Evolutionary conservation across 2,888 invertebrate genomes (phyloP).

Genomic region (Melipona beecheii): DNA sequence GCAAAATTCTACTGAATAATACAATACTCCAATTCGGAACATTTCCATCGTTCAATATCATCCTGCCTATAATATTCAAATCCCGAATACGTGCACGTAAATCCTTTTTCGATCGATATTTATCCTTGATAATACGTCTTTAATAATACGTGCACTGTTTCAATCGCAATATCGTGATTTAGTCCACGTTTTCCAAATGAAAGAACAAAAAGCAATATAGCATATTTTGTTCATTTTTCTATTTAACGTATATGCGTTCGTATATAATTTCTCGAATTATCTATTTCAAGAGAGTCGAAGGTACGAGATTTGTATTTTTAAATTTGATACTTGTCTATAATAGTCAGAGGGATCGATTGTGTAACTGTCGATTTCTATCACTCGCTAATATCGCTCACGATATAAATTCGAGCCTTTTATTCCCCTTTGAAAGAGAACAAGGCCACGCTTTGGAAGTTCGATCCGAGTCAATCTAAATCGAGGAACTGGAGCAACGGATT

Average conservation of each 20-base stretch:
- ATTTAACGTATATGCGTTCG: too few relatives aligned
- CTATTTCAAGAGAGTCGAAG: too few relatives aligned
- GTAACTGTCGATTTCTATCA: not conserved
- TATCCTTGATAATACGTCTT: not conserved
- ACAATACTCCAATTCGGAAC: not conserved
- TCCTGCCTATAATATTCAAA: not conserved
- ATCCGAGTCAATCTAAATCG: constrained; percentile 15
- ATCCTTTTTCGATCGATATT: not conserved
- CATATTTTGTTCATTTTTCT: too few relatives aligned
- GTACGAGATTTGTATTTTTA: too few relatives aligned
- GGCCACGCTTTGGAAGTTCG: not conserved
- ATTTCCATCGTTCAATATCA: not conserved
- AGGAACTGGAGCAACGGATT: constrained; percentile 8
- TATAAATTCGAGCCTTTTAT: not conserved
- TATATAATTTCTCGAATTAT: too few relatives aligned
- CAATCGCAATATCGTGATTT: too few relatives aligned
- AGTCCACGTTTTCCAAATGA: too few relatives aligned
- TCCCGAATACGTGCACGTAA: not conserved
- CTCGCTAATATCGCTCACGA: not conserved
- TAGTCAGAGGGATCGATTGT: not conserved
- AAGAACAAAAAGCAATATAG: too few relatives aligned
- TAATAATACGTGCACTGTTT: not conserved
- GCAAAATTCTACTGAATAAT: not conserved
- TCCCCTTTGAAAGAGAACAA: not conserved
- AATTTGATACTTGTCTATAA: too few relatives aligned